A percentile compares a stretch with the other conserved stretches of the same genome.
These are phyloP conservation scores for Ceraclea dissimilis DNA, from an alignment of 2,888 invertebrate genomes.

Conservation along the genomic window DNA sequence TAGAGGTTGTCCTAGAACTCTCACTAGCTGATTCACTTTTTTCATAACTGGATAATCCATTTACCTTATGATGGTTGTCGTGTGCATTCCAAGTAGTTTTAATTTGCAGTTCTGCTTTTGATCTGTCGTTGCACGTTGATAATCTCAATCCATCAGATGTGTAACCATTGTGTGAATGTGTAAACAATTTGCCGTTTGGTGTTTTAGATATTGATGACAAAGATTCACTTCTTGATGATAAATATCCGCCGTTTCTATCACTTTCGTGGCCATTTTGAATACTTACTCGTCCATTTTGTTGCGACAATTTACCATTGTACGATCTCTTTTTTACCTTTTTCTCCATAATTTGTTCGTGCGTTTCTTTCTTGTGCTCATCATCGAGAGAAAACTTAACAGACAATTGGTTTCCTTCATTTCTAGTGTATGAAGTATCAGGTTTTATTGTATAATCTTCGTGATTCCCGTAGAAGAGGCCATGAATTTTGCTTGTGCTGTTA, in stretches of 20 bases:
- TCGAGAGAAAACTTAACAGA: constrained; percentile 12
- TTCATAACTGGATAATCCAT: constrained; percentile 15
- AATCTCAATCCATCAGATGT: constrained; percentile 9
- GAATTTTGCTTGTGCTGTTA: constrained; percentile 11
- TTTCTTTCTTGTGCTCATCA: constrained; percentile 6
- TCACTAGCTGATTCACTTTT: constrained; percentile 18
- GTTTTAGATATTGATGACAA: constrained; percentile 20
- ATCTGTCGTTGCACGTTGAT: constrained; percentile 12
- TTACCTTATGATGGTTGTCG: constrained; percentile 8
- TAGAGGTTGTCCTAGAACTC: constrained; percentile 15
- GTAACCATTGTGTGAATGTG: constrained; percentile 7
- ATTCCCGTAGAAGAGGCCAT: constrained; percentile 13
- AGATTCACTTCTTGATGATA: constrained; percentile 22
- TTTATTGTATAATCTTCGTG: constrained; percentile 19
- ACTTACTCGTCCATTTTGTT: constrained; percentile 4
- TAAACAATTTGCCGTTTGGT: constrained; percentile 7
- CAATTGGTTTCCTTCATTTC: constrained; percentile 4
- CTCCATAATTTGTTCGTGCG: constrained; percentile 11
- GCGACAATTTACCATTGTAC: constrained; percentile 20
- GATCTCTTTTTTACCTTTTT: constrained; percentile 21
- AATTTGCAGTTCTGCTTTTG: constrained; percentile 17
- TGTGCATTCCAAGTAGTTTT: constrained; percentile 7
- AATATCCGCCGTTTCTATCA: constrained; percentile 19
- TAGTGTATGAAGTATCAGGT: constrained; percentile 11
- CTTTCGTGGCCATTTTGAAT: constrained; percentile 16